phyloP scores from a whole-genome alignment of 2,888 invertebrate species.

The Thysanoteuthis rhombus region DNA sequence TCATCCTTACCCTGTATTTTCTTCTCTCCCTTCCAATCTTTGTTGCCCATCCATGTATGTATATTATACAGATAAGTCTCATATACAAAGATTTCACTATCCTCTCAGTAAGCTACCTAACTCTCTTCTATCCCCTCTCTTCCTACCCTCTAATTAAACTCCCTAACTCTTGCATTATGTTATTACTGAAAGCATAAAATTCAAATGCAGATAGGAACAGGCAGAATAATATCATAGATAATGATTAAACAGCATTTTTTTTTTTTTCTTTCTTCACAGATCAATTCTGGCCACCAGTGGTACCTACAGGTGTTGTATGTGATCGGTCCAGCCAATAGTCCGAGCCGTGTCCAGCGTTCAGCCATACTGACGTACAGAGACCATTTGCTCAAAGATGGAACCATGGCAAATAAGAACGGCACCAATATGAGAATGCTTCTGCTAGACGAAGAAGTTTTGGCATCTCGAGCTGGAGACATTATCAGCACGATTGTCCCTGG shows the following conservation, averaged over 20 bases:
- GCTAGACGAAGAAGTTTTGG: conserved; percentile 22
- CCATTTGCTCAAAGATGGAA: neutral
- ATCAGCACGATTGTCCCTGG: neutral
- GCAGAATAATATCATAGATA: too few relatives aligned
- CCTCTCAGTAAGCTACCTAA: too few relatives aligned
- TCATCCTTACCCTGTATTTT: too few relatives aligned
- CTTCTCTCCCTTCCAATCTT: too few relatives aligned
- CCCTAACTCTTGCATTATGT: too few relatives aligned
- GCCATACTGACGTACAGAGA: conserved; percentile 30
- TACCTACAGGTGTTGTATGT: conserved; percentile 66
- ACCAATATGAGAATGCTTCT: conserved; percentile 50
- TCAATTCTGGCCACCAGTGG: conserved; percentile 67
- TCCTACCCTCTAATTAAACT: too few relatives aligned
- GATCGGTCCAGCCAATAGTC: conserved; percentile 55
- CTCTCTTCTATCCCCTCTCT: too few relatives aligned
- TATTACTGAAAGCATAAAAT: too few relatives aligned
- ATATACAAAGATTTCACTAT: too few relatives aligned
- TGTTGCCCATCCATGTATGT: too few relatives aligned
- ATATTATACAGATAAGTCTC: too few relatives aligned
- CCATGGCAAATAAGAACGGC: conserved; percentile 46
- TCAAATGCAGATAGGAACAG: too few relatives aligned
- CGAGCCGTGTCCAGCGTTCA: conserved; percentile 47
- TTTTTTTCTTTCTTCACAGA: conserved; percentile 45
- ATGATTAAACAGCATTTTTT: neutral
- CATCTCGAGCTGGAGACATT: neutral